These are phyloP conservation scores for Stictonetta naevosa DNA, from an alignment of 2,113 vertebrate species.

Conservation along the genomic window DNA sequence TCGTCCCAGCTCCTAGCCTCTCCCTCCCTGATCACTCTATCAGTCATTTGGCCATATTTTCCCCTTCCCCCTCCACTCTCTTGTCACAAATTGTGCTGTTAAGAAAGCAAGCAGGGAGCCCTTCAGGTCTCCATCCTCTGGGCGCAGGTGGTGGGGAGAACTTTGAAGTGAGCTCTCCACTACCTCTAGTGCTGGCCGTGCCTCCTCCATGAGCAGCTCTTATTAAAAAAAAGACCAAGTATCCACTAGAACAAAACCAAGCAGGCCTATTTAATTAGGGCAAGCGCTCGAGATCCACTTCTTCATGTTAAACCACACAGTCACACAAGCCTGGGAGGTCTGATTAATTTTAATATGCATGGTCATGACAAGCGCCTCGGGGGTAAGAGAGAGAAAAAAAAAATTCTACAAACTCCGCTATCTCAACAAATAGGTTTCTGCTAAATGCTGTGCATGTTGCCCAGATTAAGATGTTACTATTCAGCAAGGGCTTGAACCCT, in stretches of 20 bases:
- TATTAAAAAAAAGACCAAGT: constrained; percentile 82
- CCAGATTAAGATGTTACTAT: constrained; percentile 77
- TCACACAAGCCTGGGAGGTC: constrained; percentile 73
- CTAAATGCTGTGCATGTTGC: constrained; percentile 18
- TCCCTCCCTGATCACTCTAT: background rate
- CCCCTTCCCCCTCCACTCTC: background rate
- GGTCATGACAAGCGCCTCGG: constrained; percentile 76
- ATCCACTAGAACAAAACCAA: constrained; percentile 81
- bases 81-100: constrained; percentile 17
- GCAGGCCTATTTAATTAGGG: constrained; percentile 82
- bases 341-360: constrained; percentile 87
- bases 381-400: constrained; percentile 61
- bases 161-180: constrained; percentile 79
- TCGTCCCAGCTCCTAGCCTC: constrained; percentile 22
- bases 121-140: constrained; percentile 60
- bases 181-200: constrained; percentile 71
- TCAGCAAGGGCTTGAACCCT: constrained; percentile 74
- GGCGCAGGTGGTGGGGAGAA: constrained; percentile 80
- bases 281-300: constrained; percentile 80
- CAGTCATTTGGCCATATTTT: background rate
- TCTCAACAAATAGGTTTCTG: constrained; percentile 56
- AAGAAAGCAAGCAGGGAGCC: constrained; percentile 41
- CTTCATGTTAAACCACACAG: constrained; percentile 76
- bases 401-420: constrained; percentile 32
- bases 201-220: constrained; percentile 75